These are phyloP conservation scores for Ctenochaetus hawaiiensis DNA, from an alignment of 2,797 vertebrate genomes.

Conservation along the genomic window DNA sequence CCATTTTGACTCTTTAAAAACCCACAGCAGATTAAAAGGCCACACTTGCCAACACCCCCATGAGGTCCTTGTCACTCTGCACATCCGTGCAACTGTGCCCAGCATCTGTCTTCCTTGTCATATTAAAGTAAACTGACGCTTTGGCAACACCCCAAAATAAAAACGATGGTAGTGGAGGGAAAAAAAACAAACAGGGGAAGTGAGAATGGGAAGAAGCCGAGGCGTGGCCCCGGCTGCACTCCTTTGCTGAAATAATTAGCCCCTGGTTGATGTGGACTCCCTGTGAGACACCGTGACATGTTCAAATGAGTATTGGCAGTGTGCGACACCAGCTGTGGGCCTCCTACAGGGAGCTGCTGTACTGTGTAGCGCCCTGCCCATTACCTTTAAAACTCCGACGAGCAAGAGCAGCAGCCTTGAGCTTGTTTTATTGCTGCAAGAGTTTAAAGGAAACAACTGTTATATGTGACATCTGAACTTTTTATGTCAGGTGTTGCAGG, in stretches of 20 bases:
- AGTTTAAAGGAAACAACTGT: constrained; percentile 40
- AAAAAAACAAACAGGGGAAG: constrained; percentile 24
- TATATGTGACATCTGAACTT: constrained; percentile 47
- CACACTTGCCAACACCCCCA: constrained; percentile 39
- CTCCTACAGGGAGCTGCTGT: constrained; percentile 68
- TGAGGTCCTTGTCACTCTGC: constrained; percentile 67
- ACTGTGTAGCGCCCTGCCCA: constrained; percentile 34
- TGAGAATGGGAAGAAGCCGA: constrained; percentile 67
- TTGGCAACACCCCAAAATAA: constrained; percentile 68
- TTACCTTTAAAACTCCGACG: constrained; percentile 27
- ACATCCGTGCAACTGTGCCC: constrained; percentile 62
- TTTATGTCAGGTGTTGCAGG: constrained; percentile 34
- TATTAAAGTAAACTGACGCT: constrained; percentile 65
- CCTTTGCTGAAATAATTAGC: constrained; percentile 80
- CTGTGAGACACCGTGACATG: constrained; percentile 75
- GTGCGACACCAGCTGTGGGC: constrained; percentile 78
- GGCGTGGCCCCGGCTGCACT: constrained; percentile 76
- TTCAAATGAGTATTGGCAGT: constrained; percentile 81
- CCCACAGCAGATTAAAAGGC: constrained; percentile 61
- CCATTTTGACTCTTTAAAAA: constrained; percentile 51
- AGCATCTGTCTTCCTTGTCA: constrained; percentile 71
- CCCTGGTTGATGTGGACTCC: constrained; percentile 74
- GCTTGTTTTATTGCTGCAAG: constrained; percentile 30
- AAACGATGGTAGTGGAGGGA: constrained; percentile 25
- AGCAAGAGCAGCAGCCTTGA: constrained; percentile 19